phyloP scores from a whole-genome alignment of 2,797 vertebrate genomes.

The Calcarius lapponicus region DNA sequence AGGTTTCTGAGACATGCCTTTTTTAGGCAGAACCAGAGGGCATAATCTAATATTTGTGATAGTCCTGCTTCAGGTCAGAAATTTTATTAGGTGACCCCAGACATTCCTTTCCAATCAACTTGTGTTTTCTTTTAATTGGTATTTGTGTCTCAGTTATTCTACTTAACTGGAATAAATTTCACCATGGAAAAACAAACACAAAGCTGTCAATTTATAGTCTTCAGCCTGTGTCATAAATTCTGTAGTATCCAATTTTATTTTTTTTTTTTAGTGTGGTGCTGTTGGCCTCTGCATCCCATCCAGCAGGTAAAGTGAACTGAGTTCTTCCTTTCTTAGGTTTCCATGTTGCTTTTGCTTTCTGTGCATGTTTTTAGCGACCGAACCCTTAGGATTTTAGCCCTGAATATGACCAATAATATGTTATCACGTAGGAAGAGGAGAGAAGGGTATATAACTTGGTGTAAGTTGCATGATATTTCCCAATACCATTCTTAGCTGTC shows the following conservation, averaged over 20 bases:
- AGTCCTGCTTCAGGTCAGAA: background rate
- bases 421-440: background rate
- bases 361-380: background rate
- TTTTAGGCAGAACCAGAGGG: background rate
- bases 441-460: background rate
- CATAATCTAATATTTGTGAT: background rate
- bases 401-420: background rate
- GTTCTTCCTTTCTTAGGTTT: background rate
- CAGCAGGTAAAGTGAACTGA: slow-evolving; percentile 83
- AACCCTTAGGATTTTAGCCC: background rate
- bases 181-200: background rate
- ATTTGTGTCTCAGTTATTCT: background rate
- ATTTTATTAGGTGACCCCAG: background rate
- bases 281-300: slow-evolving; percentile 87
- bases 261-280: slow-evolving; percentile 80
- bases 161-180: background rate
- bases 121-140: background rate
- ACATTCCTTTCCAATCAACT: background rate
- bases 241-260: background rate
- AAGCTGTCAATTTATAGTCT: background rate
- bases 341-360: background rate
- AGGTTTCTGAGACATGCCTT: background rate
- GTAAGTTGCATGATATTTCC: background rate
- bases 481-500: background rate
- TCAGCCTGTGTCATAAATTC: background rate